These are phyloP conservation scores for Neodiprion virginianus DNA, from an alignment of 1,140 invertebrate genomes.

Conservation along the genomic window DNA sequence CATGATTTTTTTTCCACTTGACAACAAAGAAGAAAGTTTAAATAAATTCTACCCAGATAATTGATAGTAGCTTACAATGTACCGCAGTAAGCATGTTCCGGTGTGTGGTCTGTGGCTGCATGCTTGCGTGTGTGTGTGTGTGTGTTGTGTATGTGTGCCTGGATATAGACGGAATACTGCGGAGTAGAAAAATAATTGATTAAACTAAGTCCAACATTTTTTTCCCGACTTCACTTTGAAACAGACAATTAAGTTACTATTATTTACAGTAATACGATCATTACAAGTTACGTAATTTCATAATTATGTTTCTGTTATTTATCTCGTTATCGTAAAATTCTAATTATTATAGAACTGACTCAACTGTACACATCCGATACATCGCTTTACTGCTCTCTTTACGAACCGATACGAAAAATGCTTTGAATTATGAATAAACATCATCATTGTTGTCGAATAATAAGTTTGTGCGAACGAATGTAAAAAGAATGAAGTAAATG, in stretches of 20 bases:
- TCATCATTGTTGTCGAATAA: too few relatives aligned
- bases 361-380: neutral
- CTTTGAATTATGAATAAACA: too few relatives aligned
- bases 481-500: neutral
- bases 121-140: too few relatives aligned
- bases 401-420: too few relatives aligned
- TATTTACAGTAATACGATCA: constrained; percentile 1
- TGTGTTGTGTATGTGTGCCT: too few relatives aligned
- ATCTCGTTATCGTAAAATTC: neutral
- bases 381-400: neutral
- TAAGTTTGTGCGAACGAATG: neutral
- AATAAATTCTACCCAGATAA: neutral
- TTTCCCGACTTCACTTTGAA: neutral
- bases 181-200: neutral
- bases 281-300: constrained; percentile 8
- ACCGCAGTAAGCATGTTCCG: too few relatives aligned
- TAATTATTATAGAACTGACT: neutral
- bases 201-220: neutral
- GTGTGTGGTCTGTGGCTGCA: too few relatives aligned
- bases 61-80: too few relatives aligned
- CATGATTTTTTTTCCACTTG: neutral
- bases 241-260: constrained; percentile 1
- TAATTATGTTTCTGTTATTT: constrained; percentile 8
- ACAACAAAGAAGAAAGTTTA: neutral
- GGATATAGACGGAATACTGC: too few relatives aligned